Evolutionary conservation across 1,140 invertebrate genomes (phyloP).

Genomic region (Drosophila grimshawi): DNA sequence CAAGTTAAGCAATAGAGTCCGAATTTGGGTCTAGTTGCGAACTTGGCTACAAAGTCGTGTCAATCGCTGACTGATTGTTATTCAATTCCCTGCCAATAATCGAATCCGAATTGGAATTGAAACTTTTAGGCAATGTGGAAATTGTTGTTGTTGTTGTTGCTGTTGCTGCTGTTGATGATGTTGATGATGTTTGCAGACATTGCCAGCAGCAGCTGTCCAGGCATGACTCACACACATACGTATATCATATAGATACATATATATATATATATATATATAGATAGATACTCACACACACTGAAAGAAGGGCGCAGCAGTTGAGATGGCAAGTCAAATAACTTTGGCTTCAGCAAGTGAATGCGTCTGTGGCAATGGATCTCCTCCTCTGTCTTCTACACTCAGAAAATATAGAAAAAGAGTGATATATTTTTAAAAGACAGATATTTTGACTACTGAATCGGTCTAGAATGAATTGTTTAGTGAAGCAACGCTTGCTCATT

Average conservation of each 20-base stretch:
- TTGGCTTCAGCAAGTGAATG: neutral
- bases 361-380: conserved; percentile 42
- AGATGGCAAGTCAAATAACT: neutral
- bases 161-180: too few species aligned
- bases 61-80: conserved; percentile 33
- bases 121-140: conserved; percentile 21
- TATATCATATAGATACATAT: too few species aligned
- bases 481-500: too few species aligned
- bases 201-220: conserved; percentile 64
- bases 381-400: too few species aligned
- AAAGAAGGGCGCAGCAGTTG: neutral
- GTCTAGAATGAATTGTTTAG: too few species aligned
- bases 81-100: conserved; percentile 40
- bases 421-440: too few species aligned
- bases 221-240: conserved; percentile 9
- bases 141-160: neutral
- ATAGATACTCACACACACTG: too few species aligned
- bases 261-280: too few species aligned
- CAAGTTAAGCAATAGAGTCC: neutral
- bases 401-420: too few species aligned
- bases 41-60: neutral
- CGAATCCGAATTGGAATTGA: conserved; percentile 38
- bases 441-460: too few species aligned
- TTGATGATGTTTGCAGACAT: conserved; percentile 28
- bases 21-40: neutral